Evolutionary conservation across 1,140 invertebrate species (phyloP).

Genomic region (Kradibia gibbosae): DNA sequence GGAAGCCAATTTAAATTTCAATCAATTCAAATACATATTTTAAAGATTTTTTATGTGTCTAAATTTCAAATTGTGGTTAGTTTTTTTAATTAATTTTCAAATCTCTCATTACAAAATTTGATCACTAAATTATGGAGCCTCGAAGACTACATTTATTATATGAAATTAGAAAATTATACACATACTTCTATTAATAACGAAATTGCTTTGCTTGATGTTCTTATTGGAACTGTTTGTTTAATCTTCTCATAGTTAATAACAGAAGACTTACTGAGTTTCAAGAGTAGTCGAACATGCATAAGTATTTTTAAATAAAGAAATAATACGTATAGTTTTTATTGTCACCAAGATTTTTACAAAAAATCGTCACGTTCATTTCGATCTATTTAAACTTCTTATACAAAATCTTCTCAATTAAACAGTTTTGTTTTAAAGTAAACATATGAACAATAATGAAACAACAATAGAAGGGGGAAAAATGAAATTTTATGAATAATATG

Average conservation of each 20-base stretch:
- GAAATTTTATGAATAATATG: no score
- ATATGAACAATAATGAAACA: no score
- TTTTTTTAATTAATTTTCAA: neutral
- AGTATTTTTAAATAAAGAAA: neutral
- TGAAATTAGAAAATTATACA: neutral
- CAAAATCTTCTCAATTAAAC: neutral
- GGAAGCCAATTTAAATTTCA: slow-evolving; percentile 8
- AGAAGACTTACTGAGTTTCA: neutral
- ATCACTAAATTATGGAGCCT: neutral
- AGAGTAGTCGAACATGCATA: neutral
- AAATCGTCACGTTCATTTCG: neutral
- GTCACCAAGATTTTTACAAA: neutral
- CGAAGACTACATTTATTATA: neutral
- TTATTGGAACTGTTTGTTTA: neutral
- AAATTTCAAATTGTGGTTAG: neutral
- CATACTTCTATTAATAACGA: neutral
- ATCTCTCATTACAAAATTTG: neutral
- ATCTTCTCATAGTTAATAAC: neutral
- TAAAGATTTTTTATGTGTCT: neutral
- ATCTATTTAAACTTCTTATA: neutral
- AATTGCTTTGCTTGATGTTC: no score
- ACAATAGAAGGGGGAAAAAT: no score
- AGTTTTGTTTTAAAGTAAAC: neutral
- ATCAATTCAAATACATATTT: neutral
- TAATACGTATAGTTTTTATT: neutral